A percentile compares a stretch with the other conserved stretches of the same genome.
Conservation (phyloP, 1,140 invertebrate species). For the Lasaia peninsularis region DNA sequence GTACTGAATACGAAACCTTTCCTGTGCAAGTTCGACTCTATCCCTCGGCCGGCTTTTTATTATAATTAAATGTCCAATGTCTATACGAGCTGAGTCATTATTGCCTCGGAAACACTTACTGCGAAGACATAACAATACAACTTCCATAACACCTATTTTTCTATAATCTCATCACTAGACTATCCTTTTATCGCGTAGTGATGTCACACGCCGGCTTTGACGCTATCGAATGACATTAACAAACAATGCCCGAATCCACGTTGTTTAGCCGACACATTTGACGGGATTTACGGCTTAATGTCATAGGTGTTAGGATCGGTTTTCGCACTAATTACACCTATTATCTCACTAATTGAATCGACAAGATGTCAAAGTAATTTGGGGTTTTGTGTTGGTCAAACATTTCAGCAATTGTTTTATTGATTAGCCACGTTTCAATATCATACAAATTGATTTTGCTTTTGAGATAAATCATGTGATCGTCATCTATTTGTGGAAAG, state of each 20-base stretch:
- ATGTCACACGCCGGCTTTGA: constrained; percentile 50
- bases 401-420: constrained; percentile 10
- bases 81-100: too few species aligned
- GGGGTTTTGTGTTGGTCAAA: constrained; percentile 19
- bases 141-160: neutral
- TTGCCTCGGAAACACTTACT: neutral
- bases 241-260: constrained; percentile 35
- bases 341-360: constrained; percentile 23
- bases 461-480: too few species aligned
- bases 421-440: neutral
- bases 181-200: constrained; percentile 33
- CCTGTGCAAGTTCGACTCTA: too few species aligned
- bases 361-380: constrained; percentile 31
- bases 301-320: constrained; percentile 22
- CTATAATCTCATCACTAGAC: neutral
- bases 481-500: too few species aligned
- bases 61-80: too few species aligned
- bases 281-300: constrained; percentile 28
- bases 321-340: constrained; percentile 15
- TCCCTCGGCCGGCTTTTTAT: too few species aligned
- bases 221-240: constrained; percentile 46
- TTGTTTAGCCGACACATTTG: constrained; percentile 17
- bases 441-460: neutral
- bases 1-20: too few species aligned
- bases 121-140: neutral